Conservation (phyloP, 2,888 invertebrate species). For the Diadegma fenestrale region DNA sequence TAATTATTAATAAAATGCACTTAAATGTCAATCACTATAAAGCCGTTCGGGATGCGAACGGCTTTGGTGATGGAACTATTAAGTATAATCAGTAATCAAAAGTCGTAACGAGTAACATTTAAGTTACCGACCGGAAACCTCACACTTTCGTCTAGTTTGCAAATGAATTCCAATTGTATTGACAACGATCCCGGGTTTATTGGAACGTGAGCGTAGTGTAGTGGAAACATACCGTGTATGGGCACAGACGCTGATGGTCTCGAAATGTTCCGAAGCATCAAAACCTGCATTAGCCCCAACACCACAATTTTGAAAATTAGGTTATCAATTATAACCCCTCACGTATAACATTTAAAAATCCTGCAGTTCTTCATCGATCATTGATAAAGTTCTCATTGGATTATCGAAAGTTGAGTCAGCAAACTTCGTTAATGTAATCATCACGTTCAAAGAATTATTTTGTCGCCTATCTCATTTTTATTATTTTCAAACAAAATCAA, state of each 20-base stretch:
- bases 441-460: background rate
- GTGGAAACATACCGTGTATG: conserved; percentile 45
- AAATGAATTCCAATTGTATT: conserved; percentile 46
- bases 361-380: background rate
- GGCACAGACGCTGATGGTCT: conserved; percentile 24
- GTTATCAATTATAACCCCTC: conserved; percentile 1
- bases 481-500: background rate
- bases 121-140: background rate
- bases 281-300: conserved; percentile 32
- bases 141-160: conserved; percentile 20
- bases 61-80: background rate
- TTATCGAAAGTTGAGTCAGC: background rate
- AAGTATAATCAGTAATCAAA: background rate
- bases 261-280: conserved; percentile 45
- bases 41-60: background rate
- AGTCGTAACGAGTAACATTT: background rate
- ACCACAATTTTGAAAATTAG: background rate
- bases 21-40: background rate
- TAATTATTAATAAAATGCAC: background rate
- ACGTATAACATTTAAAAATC: background rate
- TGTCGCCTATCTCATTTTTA: background rate
- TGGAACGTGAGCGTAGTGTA: conserved; percentile 21
- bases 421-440: background rate
- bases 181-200: conserved; percentile 36
- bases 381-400: background rate